Evolutionary conservation across 1,140 invertebrate species (phyloP).

Genomic region (Pectinophora gossypiella): DNA sequence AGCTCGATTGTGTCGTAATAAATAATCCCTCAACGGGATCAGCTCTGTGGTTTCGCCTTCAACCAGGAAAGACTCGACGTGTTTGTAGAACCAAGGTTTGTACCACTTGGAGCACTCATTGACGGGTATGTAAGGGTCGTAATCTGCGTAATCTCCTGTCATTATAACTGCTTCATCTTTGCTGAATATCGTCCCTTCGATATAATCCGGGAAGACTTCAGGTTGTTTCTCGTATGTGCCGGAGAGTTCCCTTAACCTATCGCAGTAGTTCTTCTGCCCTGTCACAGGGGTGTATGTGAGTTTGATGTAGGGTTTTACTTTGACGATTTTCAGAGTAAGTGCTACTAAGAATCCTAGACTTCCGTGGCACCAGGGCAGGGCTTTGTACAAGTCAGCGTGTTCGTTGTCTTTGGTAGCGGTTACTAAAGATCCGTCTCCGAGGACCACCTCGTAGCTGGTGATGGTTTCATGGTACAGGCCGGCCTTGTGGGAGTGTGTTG

Average conservation of each 20-base stretch:
- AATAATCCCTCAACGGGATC: slow-evolving; percentile 87
- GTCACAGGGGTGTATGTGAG: slow-evolving; percentile 83
- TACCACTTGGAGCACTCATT: slow-evolving; percentile 87
- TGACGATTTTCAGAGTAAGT: slow-evolving; percentile 85
- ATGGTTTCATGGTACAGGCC: slow-evolving; percentile 90
- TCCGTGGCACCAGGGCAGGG: slow-evolving; percentile 90
- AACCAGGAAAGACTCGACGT: slow-evolving; percentile 78
- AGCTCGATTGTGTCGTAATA: slow-evolving; percentile 86
- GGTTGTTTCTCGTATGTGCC: slow-evolving; percentile 71
- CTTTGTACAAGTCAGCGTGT: slow-evolving; percentile 83
- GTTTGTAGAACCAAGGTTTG: slow-evolving; percentile 92
- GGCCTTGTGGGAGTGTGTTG: slow-evolving; percentile 86
- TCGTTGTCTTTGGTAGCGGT: slow-evolving; percentile 83
- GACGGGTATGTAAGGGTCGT: slow-evolving; percentile 62
- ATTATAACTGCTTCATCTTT: slow-evolving; percentile 84
- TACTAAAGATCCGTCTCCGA: slow-evolving; percentile 83
- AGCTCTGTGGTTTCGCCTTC: slow-evolving; percentile 78
- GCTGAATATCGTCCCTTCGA: slow-evolving; percentile 85
- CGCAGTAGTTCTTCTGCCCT: slow-evolving; percentile 80
- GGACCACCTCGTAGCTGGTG: slow-evolving; percentile 83
- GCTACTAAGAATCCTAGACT: slow-evolving; percentile 88
- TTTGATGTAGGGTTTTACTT: slow-evolving; percentile 80
- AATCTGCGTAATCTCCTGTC: slow-evolving; percentile 78
- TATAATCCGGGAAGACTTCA: slow-evolving; percentile 84
- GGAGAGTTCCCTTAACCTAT: slow-evolving; percentile 73